Conservation (phyloP, 2,888 invertebrate genomes). For the Listrodromus nycthemerus region DNA sequence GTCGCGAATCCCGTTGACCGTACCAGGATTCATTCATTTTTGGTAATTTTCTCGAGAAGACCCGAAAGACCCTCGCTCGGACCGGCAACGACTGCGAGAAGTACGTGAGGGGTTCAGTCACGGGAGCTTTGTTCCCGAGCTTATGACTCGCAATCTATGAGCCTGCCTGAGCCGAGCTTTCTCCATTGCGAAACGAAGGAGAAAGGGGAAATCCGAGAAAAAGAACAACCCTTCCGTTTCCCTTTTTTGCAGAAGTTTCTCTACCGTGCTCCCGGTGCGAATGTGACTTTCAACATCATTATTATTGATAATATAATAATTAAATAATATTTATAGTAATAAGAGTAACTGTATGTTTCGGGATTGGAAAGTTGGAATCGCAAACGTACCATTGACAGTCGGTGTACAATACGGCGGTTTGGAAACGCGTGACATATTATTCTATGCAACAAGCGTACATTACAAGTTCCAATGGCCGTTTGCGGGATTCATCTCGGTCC, state of each 20-base stretch:
- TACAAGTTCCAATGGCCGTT: constrained; percentile 33
- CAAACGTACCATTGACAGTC: no score
- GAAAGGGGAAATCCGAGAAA: no score
- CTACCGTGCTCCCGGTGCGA: not conserved
- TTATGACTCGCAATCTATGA: not conserved
- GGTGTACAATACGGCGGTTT: not conserved
- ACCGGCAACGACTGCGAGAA: not conserved
- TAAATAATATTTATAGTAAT: not conserved
- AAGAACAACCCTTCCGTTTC: not conserved
- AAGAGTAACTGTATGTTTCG: not conserved
- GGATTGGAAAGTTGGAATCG: no score
- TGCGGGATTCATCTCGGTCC: constrained; percentile 20
- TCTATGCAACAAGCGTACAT: constrained; percentile 36
- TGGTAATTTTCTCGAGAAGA: not conserved
- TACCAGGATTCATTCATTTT: not conserved
- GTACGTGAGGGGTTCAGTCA: not conserved
- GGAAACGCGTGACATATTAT: constrained; percentile 32
- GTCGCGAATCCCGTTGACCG: not conserved
- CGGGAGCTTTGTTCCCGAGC: constrained; percentile 1
- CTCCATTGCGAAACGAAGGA: not conserved
- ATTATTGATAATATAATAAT: no score
- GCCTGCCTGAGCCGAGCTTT: not conserved
- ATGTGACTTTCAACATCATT: not conserved
- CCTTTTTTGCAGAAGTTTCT: not conserved
- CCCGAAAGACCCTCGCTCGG: not conserved